Conservation (phyloP, 2,113 vertebrate species). For the Gopherus evgoodei region DNA sequence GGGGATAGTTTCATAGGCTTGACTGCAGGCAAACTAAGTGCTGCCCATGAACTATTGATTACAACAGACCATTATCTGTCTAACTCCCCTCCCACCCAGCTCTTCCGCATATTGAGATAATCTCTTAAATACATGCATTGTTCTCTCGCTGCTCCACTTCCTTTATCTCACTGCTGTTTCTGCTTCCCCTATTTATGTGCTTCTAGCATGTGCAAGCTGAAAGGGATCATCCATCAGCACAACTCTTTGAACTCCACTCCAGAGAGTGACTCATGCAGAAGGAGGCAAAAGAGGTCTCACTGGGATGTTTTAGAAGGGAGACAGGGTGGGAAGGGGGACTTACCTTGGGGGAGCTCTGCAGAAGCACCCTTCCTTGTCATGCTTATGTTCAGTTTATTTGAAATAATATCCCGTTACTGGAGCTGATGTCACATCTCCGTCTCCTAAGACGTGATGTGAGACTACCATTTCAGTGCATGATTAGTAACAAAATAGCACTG, state of each 20-base stretch:
- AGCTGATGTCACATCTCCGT: background rate
- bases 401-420: background rate
- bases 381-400: background rate
- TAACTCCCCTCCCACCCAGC: background rate
- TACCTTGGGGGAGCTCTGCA: background rate
- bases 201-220: background rate
- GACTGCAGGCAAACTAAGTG: background rate
- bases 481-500: background rate
- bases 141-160: background rate
- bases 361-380: background rate
- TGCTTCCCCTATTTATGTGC: background rate
- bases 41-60: background rate
- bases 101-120: background rate
- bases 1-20: background rate
- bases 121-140: background rate
- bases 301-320: background rate
- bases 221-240: background rate
- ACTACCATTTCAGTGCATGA: background rate
- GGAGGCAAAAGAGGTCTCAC: background rate
- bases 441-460: background rate
- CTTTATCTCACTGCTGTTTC: background rate
- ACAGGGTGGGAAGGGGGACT: background rate
- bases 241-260: background rate
- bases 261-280: background rate
- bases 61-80: background rate